Evolutionary conservation across 2,888 invertebrate genomes (phyloP).

Genomic region (Lithophane socia): DNA sequence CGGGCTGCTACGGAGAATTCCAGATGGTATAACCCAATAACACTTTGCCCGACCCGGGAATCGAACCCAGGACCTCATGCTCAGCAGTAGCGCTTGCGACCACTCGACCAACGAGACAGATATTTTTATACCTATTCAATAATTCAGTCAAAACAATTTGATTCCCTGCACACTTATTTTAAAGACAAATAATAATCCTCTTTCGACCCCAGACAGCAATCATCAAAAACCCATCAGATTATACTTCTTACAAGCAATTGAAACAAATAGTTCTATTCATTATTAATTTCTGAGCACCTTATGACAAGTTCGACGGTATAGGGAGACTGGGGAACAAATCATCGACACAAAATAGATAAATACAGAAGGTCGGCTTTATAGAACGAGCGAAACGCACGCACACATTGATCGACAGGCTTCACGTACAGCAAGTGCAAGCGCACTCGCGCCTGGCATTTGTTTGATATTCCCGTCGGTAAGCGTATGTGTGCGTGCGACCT

Average conservation of each 20-base stretch:
- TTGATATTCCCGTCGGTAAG: neutral
- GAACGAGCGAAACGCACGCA: neutral
- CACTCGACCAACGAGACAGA: too few relatives aligned
- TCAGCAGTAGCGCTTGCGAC: too few relatives aligned
- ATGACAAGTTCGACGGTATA: conserved; percentile 42
- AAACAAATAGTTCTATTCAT: conserved; percentile 63
- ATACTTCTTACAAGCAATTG: conserved; percentile 50
- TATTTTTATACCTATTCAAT: neutral
- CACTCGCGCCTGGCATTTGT: neutral
- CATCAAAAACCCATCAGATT: conserved; percentile 50
- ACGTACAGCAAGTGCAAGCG: neutral
- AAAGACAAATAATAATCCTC: conserved; percentile 44
- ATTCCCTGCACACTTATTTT: conserved; percentile 13
- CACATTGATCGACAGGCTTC: neutral
- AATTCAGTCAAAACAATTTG: conserved; percentile 28
- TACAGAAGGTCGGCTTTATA: neutral
- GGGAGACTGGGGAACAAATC: conserved; percentile 22
- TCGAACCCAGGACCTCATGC: too few relatives aligned
- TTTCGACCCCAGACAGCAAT: conserved; percentile 27
- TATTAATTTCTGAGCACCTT: conserved; percentile 59
- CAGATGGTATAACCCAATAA: too few relatives aligned
- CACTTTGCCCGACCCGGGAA: too few relatives aligned
- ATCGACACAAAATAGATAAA: neutral
- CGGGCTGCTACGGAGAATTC: too few relatives aligned
- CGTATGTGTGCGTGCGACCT: too few relatives aligned